These are phyloP conservation scores for Cricetomys ansorgei DNA, from an alignment of 2,113 vertebrate genomes.

Conservation along the genomic window DNA sequence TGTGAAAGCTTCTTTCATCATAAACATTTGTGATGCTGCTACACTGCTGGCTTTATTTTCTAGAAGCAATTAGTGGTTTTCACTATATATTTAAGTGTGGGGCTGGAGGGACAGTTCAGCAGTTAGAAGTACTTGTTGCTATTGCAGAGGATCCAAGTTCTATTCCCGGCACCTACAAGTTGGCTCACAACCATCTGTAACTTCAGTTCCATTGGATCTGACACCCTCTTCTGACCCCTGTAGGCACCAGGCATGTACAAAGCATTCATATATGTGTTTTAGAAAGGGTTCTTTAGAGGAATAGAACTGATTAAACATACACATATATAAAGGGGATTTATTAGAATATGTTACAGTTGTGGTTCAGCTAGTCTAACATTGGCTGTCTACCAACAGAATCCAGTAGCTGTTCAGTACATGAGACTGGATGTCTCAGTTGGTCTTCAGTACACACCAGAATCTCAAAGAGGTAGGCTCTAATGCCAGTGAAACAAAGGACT, in stretches of 20 bases:
- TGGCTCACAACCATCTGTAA: not conserved
- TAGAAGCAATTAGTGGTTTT: not conserved
- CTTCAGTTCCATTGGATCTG: not conserved
- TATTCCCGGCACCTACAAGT: not conserved
- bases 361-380: no score
- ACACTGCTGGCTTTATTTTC: not conserved
- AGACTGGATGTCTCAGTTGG: not conserved
- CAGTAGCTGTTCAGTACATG: not conserved
- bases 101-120: not conserved
- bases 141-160: not conserved
- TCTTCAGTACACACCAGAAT: not conserved
- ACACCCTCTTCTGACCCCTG: not conserved
- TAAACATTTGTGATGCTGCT: not conserved
- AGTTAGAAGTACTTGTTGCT: not conserved
- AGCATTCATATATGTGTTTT: not conserved
- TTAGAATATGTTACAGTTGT: not conserved
- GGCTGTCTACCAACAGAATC: not conserved
- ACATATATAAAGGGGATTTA: not conserved
- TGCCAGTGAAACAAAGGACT: not conserved
- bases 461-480: not conserved
- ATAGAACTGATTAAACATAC: not conserved
- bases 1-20: not conserved
- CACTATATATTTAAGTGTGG: not conserved
- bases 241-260: not conserved
- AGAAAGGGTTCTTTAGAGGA: not conserved